Evolutionary conservation across 2,113 vertebrate species (phyloP), one percentile per base, ranked within the genome.

Genomic region (Takifugu flavidus): DNA sequence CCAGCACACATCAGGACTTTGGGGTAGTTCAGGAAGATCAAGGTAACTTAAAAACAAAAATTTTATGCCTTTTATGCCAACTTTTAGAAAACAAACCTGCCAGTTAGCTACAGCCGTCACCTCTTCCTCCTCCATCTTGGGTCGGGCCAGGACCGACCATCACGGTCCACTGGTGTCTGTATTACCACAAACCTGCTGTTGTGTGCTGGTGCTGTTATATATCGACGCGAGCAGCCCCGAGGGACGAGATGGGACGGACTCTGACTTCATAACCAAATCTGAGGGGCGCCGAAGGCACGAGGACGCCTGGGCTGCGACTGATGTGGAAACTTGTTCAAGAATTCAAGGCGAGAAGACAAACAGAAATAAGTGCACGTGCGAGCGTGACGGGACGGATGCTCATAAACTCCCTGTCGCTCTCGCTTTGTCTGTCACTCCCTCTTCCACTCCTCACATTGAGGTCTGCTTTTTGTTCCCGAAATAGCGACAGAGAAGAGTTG

Each of bases 401-500:
- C 64, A 59, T 66, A 27, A 5, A 49, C 42, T 58, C 25, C 28
- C 27, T 66, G 42, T 42, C 11, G 49, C 56, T 62, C 44, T 58
- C 62, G 28, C 61, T 67, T 47, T 49, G 26, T 75, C 66, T 62
- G 66, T 67, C 72, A 62, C 61, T 62, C 53, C 15, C 15, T 66
- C 67, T 47, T 44, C 72, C 46, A 1, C 62, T 14, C 62, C 74
- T 82, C 53, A 79, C 63, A 72, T 2, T 52, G 59, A 70, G 62
- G 44, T 67, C 55, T 62, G 61, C 54, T 46, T 75, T 39, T 78
- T 74, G 71, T 70, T 75, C 77, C 68, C 51, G 28, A 59, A 82
- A 84, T 79, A 82, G 73, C 53, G 25, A 42, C 55, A 4, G 57
- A 59, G 64, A 71, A 62, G 39, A 71, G 61, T 67, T 49, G 39